These are phyloP conservation scores for Philereme vetulata DNA, from an alignment of 2,888 invertebrate species.

Conservation along the genomic window DNA sequence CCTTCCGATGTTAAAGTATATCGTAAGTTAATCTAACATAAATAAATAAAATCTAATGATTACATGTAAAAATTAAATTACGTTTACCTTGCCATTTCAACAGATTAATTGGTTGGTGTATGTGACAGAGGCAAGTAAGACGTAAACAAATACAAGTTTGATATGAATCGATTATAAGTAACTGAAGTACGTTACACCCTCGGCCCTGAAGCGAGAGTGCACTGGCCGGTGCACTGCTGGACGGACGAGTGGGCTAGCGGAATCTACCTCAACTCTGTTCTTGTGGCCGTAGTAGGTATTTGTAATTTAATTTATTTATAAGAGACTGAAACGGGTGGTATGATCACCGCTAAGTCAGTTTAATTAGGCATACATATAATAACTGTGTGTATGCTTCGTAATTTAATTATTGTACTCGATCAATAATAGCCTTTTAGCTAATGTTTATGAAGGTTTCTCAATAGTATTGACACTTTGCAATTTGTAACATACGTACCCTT, in stretches of 20 bases:
- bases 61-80: conserved; percentile 31
- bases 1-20: conserved; percentile 25
- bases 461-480: conserved; percentile 35
- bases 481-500: conserved; percentile 34
- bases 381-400: conserved; percentile 30
- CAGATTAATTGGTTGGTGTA: conserved; percentile 20
- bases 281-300: conserved; percentile 39
- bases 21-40: conserved; percentile 26
- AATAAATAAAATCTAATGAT: too few relatives aligned
- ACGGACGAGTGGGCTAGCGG: conserved; percentile 14
- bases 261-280: conserved; percentile 31
- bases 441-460: conserved; percentile 35
- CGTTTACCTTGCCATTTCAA: conserved; percentile 24
- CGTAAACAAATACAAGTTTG: conserved; percentile 30
- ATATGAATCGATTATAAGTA: conserved; percentile 31
- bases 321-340: conserved; percentile 81
- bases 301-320: conserved; percentile 47
- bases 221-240: not conserved
- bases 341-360: conserved; percentile 66
- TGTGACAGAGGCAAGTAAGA: conserved; percentile 25
- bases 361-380: conserved; percentile 28
- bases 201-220: conserved; percentile 1
- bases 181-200: conserved; percentile 24
- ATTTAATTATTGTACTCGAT: conserved; percentile 32
- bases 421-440: conserved; percentile 41